Base-by-base conservation (phyloP, 2,888 invertebrate species). In the Mythimna vitellina region DNA sequence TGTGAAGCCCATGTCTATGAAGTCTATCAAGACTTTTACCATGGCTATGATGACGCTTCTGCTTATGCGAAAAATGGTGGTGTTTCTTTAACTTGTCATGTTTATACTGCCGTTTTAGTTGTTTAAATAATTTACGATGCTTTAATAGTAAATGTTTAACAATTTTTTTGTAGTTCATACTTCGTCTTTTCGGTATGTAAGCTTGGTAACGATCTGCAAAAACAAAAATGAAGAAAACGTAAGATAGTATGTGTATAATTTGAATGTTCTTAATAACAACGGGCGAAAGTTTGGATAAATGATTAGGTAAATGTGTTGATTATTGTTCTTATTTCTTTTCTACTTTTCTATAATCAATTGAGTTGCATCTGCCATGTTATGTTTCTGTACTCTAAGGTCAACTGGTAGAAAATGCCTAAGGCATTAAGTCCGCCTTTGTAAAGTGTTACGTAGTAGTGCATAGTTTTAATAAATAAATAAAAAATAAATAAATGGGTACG, bases 41-140 rank as follows among this genome's bases (percentile, higher is more conserved):
- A 60, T 57, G 29, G 8, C n/a, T 32, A 8, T n/a, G 70, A 25
- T 32, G 78, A 22, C 32, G 65, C 10, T 68, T 63, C 14, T 17
- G 46, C 10, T 51, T 51, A 22, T 29, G 64, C 38, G 60, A 14
- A 8, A 12, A 35, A 22, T 10, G 32, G 10, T 29, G 65, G 10
- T 58, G 42, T 4, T 62, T 8, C 8, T 42, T 70, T 38, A 63
- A 65, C 6, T 22, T 54, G 8, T 49, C 53, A 20, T 56, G 54
- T 61, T 69, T 73, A 56, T 79, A 63, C 0, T 75, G 63, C 25
- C 32, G 35, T 25, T 75, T 72, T 42, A 64, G 60, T 42, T 62
- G 63, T 63, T 51, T 82, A 32, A 79, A 72, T 68, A 82, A 51
- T 38, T 49, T 56, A 20, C 70, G 83, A 70, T 82, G 81, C 14